phyloP scores from a whole-genome alignment of 2,888 invertebrate genomes.

The Maniola hyperantus region DNA sequence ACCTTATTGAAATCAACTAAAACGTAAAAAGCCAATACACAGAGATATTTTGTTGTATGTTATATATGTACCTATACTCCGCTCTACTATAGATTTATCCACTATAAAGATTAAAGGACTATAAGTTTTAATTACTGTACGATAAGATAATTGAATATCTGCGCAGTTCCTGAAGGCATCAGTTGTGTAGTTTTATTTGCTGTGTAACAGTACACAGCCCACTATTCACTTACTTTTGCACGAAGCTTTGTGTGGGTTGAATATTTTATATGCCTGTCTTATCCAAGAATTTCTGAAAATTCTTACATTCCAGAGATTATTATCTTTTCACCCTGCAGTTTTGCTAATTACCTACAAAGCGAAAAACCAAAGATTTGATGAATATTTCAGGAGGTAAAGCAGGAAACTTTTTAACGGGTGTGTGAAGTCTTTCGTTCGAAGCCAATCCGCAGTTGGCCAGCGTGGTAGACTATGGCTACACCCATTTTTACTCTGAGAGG shows the following conservation, averaged over 20 bases:
- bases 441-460: no score
- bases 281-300: conserved; percentile 38
- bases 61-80: no score
- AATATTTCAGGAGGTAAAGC: no score
- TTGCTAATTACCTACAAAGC: not conserved
- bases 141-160: conserved; percentile 1
- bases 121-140: not conserved
- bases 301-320: conserved; percentile 5
- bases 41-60: no score
- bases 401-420: no score
- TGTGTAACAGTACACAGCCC: conserved; percentile 55
- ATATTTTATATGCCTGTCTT: conserved; percentile 56
- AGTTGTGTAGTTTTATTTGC: conserved; percentile 45
- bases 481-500: no score
- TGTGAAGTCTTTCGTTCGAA: no score
- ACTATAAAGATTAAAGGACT: no score
- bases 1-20: no score
- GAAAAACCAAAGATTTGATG: not conserved
- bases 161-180: not conserved
- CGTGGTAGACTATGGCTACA: no score
- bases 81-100: no score
- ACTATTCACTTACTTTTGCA: conserved; percentile 46
- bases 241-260: conserved; percentile 40
- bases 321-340: not conserved
- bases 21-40: no score